A percentile compares a stretch with the other conserved stretches of the same genome.
phyloP scores from a whole-genome alignment of 2,113 vertebrate genomes.

The Irena cyanogastra region DNA sequence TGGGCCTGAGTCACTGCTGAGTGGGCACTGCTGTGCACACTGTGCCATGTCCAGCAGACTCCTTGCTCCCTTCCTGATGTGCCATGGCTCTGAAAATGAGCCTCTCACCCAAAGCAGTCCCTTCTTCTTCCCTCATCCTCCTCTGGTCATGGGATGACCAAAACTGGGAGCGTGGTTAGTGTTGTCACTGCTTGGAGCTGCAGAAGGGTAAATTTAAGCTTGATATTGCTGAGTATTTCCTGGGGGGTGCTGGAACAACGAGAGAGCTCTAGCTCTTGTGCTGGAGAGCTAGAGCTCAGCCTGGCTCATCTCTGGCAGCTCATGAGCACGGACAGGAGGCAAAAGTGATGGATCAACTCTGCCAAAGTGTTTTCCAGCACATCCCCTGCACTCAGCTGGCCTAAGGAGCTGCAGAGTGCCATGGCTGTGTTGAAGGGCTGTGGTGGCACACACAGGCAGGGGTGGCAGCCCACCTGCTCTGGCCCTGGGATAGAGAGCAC shows the following conservation, averaged over 20 bases:
- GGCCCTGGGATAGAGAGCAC: neutral
- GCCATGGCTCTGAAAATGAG: neutral
- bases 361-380: neutral
- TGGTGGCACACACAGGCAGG: neutral
- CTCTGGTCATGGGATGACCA: neutral
- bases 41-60: neutral
- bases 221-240: neutral
- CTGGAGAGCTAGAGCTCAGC: neutral
- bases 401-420: neutral
- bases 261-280: neutral
- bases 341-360: neutral
- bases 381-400: neutral
- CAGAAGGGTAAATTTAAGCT: neutral
- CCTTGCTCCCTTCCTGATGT: fast-evolving
- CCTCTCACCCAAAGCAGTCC: neutral
- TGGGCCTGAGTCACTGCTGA: neutral
- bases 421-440: neutral
- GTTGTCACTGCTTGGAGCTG: neutral
- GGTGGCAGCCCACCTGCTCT: neutral
- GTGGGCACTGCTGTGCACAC: neutral
- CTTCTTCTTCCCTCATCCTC: neutral
- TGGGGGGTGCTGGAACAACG: neutral
- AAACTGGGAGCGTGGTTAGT: neutral
- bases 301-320: neutral
- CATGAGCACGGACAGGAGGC: neutral